Base-by-base conservation (phyloP, 2,888 invertebrate species). In the Apotomis capreana region DNA sequence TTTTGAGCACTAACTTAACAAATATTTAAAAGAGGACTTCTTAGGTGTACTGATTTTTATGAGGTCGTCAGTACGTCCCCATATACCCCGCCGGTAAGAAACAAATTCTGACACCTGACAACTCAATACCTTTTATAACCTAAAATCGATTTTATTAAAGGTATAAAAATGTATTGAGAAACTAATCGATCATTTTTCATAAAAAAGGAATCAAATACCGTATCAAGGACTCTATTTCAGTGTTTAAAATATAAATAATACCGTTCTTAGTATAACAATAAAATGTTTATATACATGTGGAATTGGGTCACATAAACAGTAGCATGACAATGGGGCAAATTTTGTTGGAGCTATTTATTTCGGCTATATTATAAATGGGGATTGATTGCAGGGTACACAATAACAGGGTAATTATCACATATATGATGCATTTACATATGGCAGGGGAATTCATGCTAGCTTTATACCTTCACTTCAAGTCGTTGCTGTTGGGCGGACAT, bases 401-500 rank as follows among this genome's bases (percentile, higher is more conserved):
- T n/a, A 13, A 52, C n/a, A 60, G 61, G 61, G 55, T 36, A 57
- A n/a, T 65, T 59, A 13, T 15, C 44, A 49, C 15, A 62, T 36
- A 52, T 44, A 62, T 49, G 49, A 51, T 13, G 49, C 12, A 49
- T 55, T n/a, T 62, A 54, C 40, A 61, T 59, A 57, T 8, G 13
- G 51, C 40, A 54, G 49, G 73, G 74, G 51, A 40, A 61, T 70
- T 68, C 74, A 76, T 77, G 71, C 51, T 62, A 57, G 60, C 60
- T 76, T 78, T 84, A 83, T 92, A 92, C 92, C 92, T 92, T 90
- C 44, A 89, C 85, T 86, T 86, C 87, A 74, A 92, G 82, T 78
- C 79, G 88, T 77, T 89, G 85, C 69, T 86, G 81, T 78, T 87
- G 88, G 81, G 87, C 82, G 60, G 79, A 80, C 84, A 87, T 86